Percentiles rank a stretch among this genome's conserved stretches.
These are phyloP conservation scores for Antheraea yamamai DNA, from an alignment of 2,888 invertebrate species.

Conservation along the genomic window DNA sequence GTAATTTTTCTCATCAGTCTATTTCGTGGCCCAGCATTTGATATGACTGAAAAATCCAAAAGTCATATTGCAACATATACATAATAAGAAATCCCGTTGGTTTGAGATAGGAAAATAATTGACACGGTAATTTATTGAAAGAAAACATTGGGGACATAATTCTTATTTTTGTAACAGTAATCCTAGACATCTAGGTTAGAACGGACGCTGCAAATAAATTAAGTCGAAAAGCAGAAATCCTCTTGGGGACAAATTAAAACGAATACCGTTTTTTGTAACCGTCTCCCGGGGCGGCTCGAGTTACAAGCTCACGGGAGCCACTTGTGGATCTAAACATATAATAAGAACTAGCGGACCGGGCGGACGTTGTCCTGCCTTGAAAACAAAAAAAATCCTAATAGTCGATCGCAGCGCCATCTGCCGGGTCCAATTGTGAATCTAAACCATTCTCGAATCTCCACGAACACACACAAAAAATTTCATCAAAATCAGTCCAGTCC, in stretches of 20 bases:
- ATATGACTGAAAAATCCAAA: background rate
- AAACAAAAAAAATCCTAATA: too few relatives aligned
- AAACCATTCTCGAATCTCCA: too few relatives aligned
- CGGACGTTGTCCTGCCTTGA: too few relatives aligned
- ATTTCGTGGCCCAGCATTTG: too few relatives aligned
- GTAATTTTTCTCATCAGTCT: too few relatives aligned
- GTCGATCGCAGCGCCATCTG: too few relatives aligned
- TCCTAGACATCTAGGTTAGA: constrained; percentile 20
- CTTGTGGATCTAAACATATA: too few relatives aligned
- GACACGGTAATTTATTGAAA: background rate
- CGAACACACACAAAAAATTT: too few relatives aligned
- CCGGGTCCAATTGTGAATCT: too few relatives aligned
- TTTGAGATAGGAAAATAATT: background rate
- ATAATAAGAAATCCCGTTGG: background rate
- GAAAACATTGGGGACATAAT: background rate
- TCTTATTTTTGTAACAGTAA: constrained; percentile 4
- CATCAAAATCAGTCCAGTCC: too few relatives aligned
- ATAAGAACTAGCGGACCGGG: too few relatives aligned
- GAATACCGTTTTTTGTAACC: constrained; percentile 49
- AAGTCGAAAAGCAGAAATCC: constrained; percentile 51
- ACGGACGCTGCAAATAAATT: constrained; percentile 43
- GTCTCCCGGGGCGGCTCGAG: constrained; percentile 11
- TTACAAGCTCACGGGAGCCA: background rate
- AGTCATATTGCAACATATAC: background rate
- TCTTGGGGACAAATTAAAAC: constrained; percentile 61